Percentiles rank a stretch among this genome's conserved stretches.
These are phyloP conservation scores for Rallus limicola DNA, from an alignment of 2,113 vertebrate genomes.

Conservation along the genomic window DNA sequence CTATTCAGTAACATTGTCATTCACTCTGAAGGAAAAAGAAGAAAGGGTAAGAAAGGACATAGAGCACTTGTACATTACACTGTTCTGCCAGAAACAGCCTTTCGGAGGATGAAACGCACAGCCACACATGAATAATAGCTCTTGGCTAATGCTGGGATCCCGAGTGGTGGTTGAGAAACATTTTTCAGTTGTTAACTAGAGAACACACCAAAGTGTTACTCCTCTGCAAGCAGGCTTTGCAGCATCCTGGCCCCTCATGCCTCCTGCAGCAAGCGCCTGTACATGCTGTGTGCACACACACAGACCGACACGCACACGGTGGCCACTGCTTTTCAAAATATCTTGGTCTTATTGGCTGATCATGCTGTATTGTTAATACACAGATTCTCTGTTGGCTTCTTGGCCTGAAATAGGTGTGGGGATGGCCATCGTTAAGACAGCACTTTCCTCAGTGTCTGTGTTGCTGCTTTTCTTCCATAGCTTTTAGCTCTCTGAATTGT, in stretches of 20 bases:
- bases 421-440: neutral
- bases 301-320: fast-evolving
- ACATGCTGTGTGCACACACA: neutral
- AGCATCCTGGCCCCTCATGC: neutral
- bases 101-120: neutral
- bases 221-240: neutral
- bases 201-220: neutral
- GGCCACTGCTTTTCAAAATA: neutral
- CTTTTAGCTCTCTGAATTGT: neutral
- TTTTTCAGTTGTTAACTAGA: neutral
- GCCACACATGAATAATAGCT: neutral
- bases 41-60: neutral
- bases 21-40: neutral
- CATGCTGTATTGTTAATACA: neutral
- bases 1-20: neutral
- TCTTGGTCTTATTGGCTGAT: neutral
- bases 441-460: neutral
- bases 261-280: neutral
- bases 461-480: neutral
- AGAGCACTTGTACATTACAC: neutral
- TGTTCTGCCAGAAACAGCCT: neutral
- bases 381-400: neutral
- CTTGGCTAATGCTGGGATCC: neutral
- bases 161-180: neutral
- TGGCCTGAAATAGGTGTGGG: neutral